Conservation (phyloP, 2,888 invertebrate species). For the Meloe dianella region DNA sequence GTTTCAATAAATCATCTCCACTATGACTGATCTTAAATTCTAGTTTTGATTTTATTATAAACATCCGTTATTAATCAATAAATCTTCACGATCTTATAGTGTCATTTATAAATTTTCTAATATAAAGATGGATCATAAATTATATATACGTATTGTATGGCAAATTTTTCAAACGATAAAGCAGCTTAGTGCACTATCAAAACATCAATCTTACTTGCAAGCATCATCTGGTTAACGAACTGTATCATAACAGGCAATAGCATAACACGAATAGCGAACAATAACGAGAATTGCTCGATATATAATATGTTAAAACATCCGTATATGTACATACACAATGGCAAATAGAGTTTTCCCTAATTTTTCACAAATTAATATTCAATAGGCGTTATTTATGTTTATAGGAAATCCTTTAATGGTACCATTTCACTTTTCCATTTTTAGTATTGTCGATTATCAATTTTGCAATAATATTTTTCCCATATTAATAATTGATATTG, state of each 20-base stretch:
- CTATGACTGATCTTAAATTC: too few relatives aligned
- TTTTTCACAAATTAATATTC: constrained; percentile 13
- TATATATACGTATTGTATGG: neutral
- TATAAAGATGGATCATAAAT: neutral
- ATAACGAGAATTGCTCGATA: neutral
- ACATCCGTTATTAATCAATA: neutral
- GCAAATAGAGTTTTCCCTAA: neutral
- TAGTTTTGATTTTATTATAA: neutral
- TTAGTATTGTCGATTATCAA: neutral
- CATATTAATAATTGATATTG: constrained; percentile 10
- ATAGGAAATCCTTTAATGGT: constrained; percentile 16
- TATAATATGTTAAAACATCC: neutral
- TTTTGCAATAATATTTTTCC: constrained; percentile 6
- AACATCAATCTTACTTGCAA: constrained; percentile 13
- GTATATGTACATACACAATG: neutral
- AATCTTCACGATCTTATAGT: neutral
- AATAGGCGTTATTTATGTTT: neutral
- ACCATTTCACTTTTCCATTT: constrained; percentile 17
- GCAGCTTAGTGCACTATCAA: constrained; percentile 4
- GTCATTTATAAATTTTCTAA: constrained; percentile 3
- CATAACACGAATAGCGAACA: neutral
- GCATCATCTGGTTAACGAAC: constrained; percentile 15
- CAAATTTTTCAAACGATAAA: constrained; percentile 12
- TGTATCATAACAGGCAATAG: constrained; percentile 7
- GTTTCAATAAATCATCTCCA: too few relatives aligned